Conservation (phyloP, 2,888 invertebrate genomes). For the Morpho achilles region DNA sequence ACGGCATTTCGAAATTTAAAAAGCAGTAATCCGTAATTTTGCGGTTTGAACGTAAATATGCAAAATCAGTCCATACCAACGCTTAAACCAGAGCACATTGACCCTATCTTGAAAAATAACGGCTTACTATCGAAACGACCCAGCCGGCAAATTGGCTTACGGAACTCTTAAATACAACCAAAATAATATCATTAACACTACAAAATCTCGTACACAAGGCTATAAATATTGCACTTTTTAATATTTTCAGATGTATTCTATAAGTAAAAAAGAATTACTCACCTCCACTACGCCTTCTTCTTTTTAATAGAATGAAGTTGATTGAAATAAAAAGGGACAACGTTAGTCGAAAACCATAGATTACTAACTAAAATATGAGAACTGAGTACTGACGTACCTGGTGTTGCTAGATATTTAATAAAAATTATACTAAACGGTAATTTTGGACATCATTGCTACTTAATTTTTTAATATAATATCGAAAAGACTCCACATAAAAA, state of each 20-base stretch:
- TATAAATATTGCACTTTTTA: background rate
- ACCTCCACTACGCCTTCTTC: slow-evolving; percentile 55
- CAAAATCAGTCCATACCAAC: slow-evolving; percentile 39
- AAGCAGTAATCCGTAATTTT: slow-evolving; percentile 29
- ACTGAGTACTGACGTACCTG: slow-evolving; percentile 12
- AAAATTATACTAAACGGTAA: background rate
- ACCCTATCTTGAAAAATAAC: slow-evolving; percentile 76
- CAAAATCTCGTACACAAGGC: background rate
- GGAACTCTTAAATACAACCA: slow-evolving; percentile 25
- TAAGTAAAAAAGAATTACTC: slow-evolving; percentile 50
- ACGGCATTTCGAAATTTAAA: slow-evolving; percentile 16
- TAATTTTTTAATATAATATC: too few relatives aligned
- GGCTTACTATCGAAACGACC: slow-evolving; percentile 42
- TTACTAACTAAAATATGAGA: too few relatives aligned
- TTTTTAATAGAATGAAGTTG: slow-evolving; percentile 52
- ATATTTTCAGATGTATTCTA: background rate
- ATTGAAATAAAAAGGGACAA: slow-evolving; percentile 35
- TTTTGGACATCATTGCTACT: too few relatives aligned
- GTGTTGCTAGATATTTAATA: slow-evolving; percentile 16
- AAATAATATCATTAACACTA: background rate
- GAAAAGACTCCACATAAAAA: too few relatives aligned
- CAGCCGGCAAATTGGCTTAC: slow-evolving; percentile 32
- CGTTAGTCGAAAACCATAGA: too few relatives aligned
- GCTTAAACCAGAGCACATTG: slow-evolving; percentile 56
- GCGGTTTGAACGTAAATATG: slow-evolving; percentile 39